Evolutionary conservation across 2,797 vertebrate species (phyloP), one percentile per base, ranked within the genome.

Genomic region (Pipistrellus pygmaeus): DNA sequence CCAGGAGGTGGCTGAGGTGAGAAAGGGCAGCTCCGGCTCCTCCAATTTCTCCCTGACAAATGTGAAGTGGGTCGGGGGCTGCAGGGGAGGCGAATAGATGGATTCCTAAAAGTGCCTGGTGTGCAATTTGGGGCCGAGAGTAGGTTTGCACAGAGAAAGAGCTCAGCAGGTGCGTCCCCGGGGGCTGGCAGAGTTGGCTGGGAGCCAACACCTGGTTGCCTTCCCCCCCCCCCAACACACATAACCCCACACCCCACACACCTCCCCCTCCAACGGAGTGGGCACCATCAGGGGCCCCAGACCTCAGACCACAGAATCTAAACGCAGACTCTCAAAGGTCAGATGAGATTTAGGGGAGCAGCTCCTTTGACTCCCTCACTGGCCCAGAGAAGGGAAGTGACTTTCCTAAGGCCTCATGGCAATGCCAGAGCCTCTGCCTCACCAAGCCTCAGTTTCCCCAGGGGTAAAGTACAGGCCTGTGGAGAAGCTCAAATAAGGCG

Each of bases 11-110:
- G 85, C 46, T 15, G 35, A 91, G 48, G 80, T 55, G 35, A 94
- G 64, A 87, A 90, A 91, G 92, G 94, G 91, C 44, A 85, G 46
- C 27, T 95, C 84, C 44, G 14, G 87, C 81, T 95, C 80, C 81
- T 94, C 91, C 57, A 41, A 1, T 95, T 97, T 97, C 92, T 93
- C 91, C 55, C 91, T 95, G 91, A 96, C 57, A 96, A 97, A 96
- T 85, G 38, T 35, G 51, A 97, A 97, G 95, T 80, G 95, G 75
- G 75, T 94, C 1, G 32, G 84, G 73, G 77, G 53, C 51, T 38
- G 2, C 81, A 69, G 46, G 94, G 96, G 89, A 85, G 71, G 83
- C 60, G 95, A 86, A 87, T 17, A 83, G 80, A 96, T 94, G 53
- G 80, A 96, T 94, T 53, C 46, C 95, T 94, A 76, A 89, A 96